Evolutionary conservation across 2,888 invertebrate genomes (phyloP).

Genomic region (Cylindroiulus punctatus): DNA sequence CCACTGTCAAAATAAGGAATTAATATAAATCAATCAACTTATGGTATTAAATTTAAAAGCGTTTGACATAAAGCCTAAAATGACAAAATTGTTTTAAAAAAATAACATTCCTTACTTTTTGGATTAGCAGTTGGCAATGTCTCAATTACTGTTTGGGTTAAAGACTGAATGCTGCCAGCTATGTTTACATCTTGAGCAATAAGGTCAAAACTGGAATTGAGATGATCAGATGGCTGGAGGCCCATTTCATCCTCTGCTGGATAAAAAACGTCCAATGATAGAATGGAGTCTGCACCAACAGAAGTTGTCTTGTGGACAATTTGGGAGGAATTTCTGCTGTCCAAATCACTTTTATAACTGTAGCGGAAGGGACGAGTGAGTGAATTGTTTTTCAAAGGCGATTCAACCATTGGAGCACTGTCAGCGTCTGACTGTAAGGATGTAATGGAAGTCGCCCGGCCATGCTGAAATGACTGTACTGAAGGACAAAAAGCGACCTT

Average conservation of each 20-base stretch:
- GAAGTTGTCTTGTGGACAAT: constrained; percentile 75
- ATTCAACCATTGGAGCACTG: background rate
- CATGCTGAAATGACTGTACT: background rate
- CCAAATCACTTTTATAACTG: constrained; percentile 56
- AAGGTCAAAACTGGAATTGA: background rate
- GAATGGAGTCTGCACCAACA: constrained; percentile 84
- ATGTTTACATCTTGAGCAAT: constrained; percentile 2
- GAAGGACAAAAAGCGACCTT: constrained; percentile 29
- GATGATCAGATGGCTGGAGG: background rate
- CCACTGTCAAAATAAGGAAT: constrained; percentile 44
- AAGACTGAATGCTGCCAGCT: constrained; percentile 45
- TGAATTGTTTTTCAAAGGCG: constrained; percentile 49
- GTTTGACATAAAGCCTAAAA: background rate
- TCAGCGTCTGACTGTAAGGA: constrained; percentile 40
- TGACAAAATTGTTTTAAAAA: background rate
- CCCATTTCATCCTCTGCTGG: constrained; percentile 86
- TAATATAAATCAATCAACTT: background rate
- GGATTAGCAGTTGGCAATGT: background rate
- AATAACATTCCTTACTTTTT: constrained; percentile 7
- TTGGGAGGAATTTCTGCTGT: constrained; percentile 52
- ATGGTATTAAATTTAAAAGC: background rate
- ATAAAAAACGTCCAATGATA: constrained; percentile 84
- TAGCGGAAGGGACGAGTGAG: constrained; percentile 59
- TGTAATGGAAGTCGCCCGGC: constrained; percentile 51
- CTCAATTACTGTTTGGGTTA: constrained; percentile 52